These are phyloP conservation scores for Microtus richardsoni DNA, from an alignment of 2,113 vertebrate species.

Conservation along the genomic window DNA sequence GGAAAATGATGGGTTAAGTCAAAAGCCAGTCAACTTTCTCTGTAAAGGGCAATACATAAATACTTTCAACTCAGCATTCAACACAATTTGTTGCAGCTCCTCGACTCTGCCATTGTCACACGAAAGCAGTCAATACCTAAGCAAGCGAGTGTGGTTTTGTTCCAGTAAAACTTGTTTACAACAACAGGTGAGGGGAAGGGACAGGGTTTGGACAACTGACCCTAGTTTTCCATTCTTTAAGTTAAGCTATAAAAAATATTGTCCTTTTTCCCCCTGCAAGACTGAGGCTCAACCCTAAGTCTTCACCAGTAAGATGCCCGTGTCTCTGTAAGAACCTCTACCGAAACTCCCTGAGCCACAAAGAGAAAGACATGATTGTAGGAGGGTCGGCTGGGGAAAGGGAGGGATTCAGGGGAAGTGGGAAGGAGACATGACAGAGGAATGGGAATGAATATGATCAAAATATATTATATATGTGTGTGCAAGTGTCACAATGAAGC, in stretches of 20 bases:
- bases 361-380: not conserved
- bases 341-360: not conserved
- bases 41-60: not conserved
- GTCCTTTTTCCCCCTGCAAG: not conserved
- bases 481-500: not conserved
- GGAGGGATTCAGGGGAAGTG: not conserved
- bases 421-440: not conserved
- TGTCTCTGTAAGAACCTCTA: not conserved
- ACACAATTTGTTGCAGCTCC: not conserved
- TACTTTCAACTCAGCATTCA: not conserved
- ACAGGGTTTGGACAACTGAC: not conserved
- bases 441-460: not conserved
- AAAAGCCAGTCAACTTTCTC: conserved; percentile 5
- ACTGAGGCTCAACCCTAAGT: not conserved
- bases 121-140: not conserved
- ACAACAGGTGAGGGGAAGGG: not conserved
- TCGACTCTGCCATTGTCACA: not conserved
- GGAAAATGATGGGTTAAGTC: not conserved
- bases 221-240: not conserved
- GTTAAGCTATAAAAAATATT: conserved; percentile 20
- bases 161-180: not conserved
- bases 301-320: not conserved
- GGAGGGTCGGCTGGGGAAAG: not conserved
- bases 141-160: not conserved
- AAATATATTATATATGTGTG: not conserved